Percentiles rank a stretch among this genome's conserved stretches.
Conservation (phyloP, 2,888 invertebrate species). For the Epirrhoe alternata region DNA sequence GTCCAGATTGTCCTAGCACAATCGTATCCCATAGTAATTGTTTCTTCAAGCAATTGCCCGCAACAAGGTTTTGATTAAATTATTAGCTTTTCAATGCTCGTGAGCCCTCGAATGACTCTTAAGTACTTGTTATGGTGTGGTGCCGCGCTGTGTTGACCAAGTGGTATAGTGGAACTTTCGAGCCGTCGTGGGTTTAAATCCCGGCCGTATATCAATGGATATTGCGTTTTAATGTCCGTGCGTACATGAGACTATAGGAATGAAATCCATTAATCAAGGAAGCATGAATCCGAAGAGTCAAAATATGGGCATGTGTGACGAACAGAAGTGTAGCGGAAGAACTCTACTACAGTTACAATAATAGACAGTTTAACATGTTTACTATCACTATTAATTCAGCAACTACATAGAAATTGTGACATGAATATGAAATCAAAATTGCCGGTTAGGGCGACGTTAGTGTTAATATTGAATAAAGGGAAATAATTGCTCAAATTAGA, state of each 20-base stretch:
- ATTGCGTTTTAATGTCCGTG: too few relatives aligned
- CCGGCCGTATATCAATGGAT: too few relatives aligned
- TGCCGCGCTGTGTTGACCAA: neutral
- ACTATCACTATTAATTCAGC: constrained; percentile 3
- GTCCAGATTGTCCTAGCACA: constrained; percentile 47
- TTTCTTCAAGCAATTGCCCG: constrained; percentile 42
- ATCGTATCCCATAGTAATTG: constrained; percentile 51
- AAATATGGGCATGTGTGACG: too few relatives aligned
- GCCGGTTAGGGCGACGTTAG: constrained; percentile 36
- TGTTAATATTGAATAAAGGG: constrained; percentile 49
- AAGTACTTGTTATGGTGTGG: constrained; percentile 2
- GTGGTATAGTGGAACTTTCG: too few relatives aligned
- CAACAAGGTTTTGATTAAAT: constrained; percentile 63
- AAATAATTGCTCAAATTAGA: constrained; percentile 47
- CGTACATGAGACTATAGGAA: too few relatives aligned
- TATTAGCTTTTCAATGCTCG: constrained; percentile 53
- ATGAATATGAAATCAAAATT: constrained; percentile 21
- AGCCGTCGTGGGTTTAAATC: too few relatives aligned
- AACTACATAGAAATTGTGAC: constrained; percentile 13
- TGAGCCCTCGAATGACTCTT: constrained; percentile 9
- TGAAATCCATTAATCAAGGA: too few relatives aligned
- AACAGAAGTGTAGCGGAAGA: too few relatives aligned
- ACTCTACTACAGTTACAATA: neutral
- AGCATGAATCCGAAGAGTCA: too few relatives aligned
- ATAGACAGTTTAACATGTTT: neutral